Percentiles rank a stretch among this genome's conserved stretches.
phyloP scores from a whole-genome alignment of 2,888 invertebrate species.

The Cylindroiulus punctatus region DNA sequence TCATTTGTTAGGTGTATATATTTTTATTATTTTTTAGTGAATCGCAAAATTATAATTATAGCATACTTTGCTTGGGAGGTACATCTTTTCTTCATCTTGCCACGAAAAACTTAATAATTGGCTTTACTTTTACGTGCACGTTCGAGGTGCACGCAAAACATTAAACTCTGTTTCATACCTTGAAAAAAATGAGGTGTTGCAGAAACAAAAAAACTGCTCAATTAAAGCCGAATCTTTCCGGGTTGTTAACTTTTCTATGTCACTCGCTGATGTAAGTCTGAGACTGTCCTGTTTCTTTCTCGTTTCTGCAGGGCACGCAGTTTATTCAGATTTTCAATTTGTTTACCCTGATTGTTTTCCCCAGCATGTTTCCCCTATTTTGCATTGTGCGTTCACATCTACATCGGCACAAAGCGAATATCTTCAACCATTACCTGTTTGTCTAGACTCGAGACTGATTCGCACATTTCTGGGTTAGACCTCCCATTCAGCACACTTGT shows the following conservation, averaged over 20 bases:
- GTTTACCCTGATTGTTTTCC: neutral
- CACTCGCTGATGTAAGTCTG: neutral
- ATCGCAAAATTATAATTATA: neutral
- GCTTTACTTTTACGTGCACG: neutral
- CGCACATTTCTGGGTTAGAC: slow-evolving; percentile 18
- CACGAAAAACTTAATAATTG: neutral
- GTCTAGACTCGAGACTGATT: neutral
- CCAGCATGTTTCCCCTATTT: neutral
- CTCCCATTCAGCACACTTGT: neutral
- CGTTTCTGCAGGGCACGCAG: slow-evolving; percentile 1
- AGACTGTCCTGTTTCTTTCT: neutral
- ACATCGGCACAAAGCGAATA: neutral
- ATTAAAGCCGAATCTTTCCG: slow-evolving; percentile 11
- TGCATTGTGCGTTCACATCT: neutral
- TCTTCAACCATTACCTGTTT: slow-evolving; percentile 5
- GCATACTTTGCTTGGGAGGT: neutral
- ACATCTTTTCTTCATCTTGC: neutral
- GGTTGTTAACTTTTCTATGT: neutral
- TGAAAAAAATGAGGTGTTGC: neutral
- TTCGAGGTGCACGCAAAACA: neutral
- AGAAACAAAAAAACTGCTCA: neutral
- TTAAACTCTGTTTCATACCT: neutral
- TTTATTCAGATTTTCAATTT: slow-evolving; percentile 11
- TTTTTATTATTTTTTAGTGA: neutral
- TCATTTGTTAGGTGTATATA: no score